phyloP scores from a whole-genome alignment of 2,113 vertebrate genomes.

The Etheostoma spectabile region DNA sequence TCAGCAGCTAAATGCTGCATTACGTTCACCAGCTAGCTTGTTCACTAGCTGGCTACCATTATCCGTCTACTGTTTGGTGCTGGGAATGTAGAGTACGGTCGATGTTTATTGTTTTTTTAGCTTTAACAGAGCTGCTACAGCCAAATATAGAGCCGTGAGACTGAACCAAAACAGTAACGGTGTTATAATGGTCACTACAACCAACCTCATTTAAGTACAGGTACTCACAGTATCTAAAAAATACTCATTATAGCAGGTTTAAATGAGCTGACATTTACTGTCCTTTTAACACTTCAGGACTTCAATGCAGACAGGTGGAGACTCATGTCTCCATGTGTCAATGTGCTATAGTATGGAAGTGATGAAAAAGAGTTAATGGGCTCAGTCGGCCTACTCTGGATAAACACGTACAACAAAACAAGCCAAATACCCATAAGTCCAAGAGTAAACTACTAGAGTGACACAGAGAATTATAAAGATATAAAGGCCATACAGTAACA shows the following conservation, averaged over 20 bases:
- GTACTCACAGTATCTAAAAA: background rate
- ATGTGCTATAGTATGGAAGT: conserved; percentile 5
- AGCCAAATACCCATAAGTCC: conserved; percentile 50
- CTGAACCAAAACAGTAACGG: background rate
- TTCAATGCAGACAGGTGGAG: background rate
- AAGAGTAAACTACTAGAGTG: conserved; percentile 46
- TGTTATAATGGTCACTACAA: background rate
- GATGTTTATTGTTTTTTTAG: background rate
- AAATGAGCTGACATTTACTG: conserved; percentile 5
- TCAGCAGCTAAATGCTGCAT: conserved; percentile 1
- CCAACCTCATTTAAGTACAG: background rate
- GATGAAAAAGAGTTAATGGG: conserved; percentile 21
- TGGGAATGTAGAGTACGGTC: background rate
- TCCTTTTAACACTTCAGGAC: background rate
- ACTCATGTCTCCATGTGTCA: conserved; percentile 1
- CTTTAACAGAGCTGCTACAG: background rate
- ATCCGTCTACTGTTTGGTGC: background rate
- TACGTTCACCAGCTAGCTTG: background rate
- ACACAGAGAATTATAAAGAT: conserved; percentile 35
- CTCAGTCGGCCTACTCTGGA: conserved; percentile 29
- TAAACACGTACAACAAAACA: conserved; percentile 45
- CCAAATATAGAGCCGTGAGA: background rate
- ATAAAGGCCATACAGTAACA: conserved; percentile 8
- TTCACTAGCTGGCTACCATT: background rate
- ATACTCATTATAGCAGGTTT: conserved; percentile 5